A percentile compares a stretch with the other conserved stretches of the same genome.
These are phyloP conservation scores for Eolophus roseicapilla DNA, from an alignment of 2,113 vertebrate genomes.

Conservation along the genomic window DNA sequence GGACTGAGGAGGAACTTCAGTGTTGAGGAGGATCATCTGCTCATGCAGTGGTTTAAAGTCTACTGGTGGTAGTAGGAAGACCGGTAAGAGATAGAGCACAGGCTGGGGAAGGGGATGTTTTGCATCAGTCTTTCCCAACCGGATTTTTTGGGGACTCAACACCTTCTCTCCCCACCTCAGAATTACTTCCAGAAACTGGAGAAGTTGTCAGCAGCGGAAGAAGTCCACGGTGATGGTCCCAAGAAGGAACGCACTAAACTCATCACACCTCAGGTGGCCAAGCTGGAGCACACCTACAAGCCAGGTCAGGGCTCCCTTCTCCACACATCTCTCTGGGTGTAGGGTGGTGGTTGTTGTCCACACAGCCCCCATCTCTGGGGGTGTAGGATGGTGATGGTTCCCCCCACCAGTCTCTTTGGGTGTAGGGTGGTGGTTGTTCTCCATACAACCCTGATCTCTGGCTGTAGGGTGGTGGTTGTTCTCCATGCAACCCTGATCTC, in stretches of 20 bases:
- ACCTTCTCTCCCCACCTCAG: slow-evolving; percentile 55
- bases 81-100: neutral
- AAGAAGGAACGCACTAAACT: slow-evolving; percentile 92
- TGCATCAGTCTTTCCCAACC: accelerated
- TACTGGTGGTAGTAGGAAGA: neutral
- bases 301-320: slow-evolving; percentile 76
- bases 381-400: no score
- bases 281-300: slow-evolving; percentile 91
- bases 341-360: no score
- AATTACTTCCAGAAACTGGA: slow-evolving; percentile 99
- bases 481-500: no score
- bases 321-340: neutral
- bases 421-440: no score
- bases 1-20: neutral
- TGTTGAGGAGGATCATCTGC: neutral
- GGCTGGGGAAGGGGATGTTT: neutral
- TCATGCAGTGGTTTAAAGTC: accelerated
- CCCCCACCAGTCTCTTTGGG: no score
- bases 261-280: slow-evolving; percentile 96
- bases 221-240: slow-evolving; percentile 80
- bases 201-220: slow-evolving; percentile 82
- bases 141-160: neutral
- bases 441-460: no score
- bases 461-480: neutral
- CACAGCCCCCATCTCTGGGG: no score